Conservation (phyloP, 2,888 invertebrate species). For the Coelinius sp. region DNA sequence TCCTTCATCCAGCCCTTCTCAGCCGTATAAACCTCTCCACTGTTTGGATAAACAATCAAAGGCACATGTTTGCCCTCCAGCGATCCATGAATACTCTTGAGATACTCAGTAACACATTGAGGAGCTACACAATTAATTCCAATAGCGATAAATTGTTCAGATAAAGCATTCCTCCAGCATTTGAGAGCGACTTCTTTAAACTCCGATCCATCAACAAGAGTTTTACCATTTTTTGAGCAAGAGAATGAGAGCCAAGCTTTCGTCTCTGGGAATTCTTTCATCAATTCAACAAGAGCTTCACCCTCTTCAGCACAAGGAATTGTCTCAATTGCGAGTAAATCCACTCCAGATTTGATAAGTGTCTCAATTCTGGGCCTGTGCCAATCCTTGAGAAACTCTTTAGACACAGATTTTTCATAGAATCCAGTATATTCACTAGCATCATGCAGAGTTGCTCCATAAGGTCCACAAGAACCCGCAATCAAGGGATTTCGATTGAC, state of each 20-base stretch:
- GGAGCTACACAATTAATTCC: slow-evolving; percentile 92
- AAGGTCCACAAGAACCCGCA: slow-evolving; percentile 93
- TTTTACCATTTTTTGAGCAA: slow-evolving; percentile 77
- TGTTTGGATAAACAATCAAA: slow-evolving; percentile 93
- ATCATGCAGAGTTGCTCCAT: slow-evolving; percentile 91
- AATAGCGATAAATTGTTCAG: slow-evolving; percentile 85
- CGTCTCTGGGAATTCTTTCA: slow-evolving; percentile 83
- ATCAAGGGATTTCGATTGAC: slow-evolving; percentile 74
- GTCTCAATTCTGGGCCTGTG: slow-evolving; percentile 87
- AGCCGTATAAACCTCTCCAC: slow-evolving; percentile 86
- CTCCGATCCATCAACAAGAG: slow-evolving; percentile 85
- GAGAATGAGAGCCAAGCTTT: slow-evolving; percentile 93
- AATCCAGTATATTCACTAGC: slow-evolving; percentile 94
- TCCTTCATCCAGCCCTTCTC: slow-evolving; percentile 74
- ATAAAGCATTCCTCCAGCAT: slow-evolving; percentile 75
- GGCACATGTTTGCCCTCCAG: slow-evolving; percentile 74
- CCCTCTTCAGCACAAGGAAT: slow-evolving; percentile 91
- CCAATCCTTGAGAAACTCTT: slow-evolving; percentile 82
- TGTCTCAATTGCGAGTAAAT: slow-evolving; percentile 91
- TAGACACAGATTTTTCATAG: slow-evolving; percentile 79
- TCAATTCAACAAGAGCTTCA: slow-evolving; percentile 83
- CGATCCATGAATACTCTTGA: slow-evolving; percentile 75
- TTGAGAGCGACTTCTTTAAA: slow-evolving; percentile 81
- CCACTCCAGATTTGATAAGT: slow-evolving; percentile 85
- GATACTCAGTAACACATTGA: slow-evolving; percentile 75